Percentiles rank a stretch among this genome's conserved stretches.
These are phyloP conservation scores for Phania funesta DNA, from an alignment of 2,888 invertebrate genomes.

Conservation along the genomic window DNA sequence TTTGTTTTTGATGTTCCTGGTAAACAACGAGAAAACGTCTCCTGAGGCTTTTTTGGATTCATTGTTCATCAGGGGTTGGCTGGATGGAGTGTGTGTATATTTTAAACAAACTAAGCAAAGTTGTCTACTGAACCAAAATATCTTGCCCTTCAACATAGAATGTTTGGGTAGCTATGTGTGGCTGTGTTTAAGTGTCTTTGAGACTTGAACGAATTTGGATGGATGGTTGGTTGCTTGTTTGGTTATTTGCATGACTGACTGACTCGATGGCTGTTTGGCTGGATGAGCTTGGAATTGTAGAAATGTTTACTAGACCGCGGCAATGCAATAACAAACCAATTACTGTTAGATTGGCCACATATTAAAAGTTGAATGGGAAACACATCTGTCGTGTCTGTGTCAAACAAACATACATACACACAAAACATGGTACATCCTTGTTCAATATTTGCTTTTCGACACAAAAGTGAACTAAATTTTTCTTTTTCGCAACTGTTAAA, in stretches of 20 bases:
- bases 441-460: conserved; percentile 47
- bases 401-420: conserved; percentile 52
- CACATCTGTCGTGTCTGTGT: conserved; percentile 79
- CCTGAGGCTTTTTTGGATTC: conserved; percentile 72
- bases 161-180: neutral
- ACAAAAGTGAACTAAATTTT: conserved; percentile 58
- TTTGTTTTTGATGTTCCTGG: conserved; percentile 46
- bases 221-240: neutral
- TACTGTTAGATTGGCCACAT: conserved; percentile 81
- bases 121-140: conserved; percentile 33
- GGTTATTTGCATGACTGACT: neutral
- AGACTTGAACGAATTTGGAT: conserved; percentile 34
- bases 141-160: conserved; percentile 26
- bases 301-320: conserved; percentile 68
- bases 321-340: conserved; percentile 78
- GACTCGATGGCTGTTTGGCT: conserved; percentile 25
- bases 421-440: conserved; percentile 26
- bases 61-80: conserved; percentile 60
- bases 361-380: conserved; percentile 81
- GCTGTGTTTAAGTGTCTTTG: conserved; percentile 2
- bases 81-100: neutral
- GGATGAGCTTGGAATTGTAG: conserved; percentile 49
- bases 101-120: conserved; percentile 27
- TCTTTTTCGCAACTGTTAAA: conserved; percentile 71
- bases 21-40: conserved; percentile 72